Percentiles rank a stretch among this genome's conserved stretches.
Conservation (phyloP, 2,797 vertebrate species). For the Onychomys torridus region DNA sequence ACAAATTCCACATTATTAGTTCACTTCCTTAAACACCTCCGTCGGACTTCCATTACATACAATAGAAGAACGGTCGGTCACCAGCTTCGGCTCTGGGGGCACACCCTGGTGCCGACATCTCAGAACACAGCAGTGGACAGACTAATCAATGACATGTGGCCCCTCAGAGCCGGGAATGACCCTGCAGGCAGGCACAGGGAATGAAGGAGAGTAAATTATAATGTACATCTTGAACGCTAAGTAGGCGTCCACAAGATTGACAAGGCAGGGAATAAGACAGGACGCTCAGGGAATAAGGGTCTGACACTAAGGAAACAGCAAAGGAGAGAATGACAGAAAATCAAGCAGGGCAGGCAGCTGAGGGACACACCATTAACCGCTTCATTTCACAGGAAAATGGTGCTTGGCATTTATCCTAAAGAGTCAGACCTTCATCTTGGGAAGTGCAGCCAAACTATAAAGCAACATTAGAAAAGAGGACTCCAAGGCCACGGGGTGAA, state of each 20-base stretch:
- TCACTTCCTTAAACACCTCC: conserved; percentile 23
- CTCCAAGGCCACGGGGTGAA: background rate
- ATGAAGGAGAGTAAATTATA: background rate
- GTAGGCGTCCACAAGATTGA: background rate
- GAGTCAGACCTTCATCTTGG: conserved; percentile 13
- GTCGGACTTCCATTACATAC: background rate
- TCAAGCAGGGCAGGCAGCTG: background rate
- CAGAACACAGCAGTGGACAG: conserved; percentile 14
- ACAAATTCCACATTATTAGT: conserved; percentile 25
- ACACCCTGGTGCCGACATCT: background rate
- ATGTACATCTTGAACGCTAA: background rate
- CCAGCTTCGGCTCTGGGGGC: background rate
- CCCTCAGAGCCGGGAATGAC: background rate
- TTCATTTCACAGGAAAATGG: conserved; percentile 48
- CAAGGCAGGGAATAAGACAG: background rate
- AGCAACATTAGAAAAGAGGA: background rate
- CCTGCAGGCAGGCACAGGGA: background rate
- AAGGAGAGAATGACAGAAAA: background rate
- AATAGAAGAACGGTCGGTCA: conserved; percentile 1
- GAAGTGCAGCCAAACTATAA: background rate
- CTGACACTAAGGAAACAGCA: conserved; percentile 18
- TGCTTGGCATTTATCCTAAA: conserved; percentile 31
- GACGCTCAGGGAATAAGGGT: background rate
- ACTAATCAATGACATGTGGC: background rate
- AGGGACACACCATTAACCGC: background rate